Evolutionary conservation across 1,140 invertebrate species (phyloP).

Genomic region (Drosophila ogumai): DNA sequence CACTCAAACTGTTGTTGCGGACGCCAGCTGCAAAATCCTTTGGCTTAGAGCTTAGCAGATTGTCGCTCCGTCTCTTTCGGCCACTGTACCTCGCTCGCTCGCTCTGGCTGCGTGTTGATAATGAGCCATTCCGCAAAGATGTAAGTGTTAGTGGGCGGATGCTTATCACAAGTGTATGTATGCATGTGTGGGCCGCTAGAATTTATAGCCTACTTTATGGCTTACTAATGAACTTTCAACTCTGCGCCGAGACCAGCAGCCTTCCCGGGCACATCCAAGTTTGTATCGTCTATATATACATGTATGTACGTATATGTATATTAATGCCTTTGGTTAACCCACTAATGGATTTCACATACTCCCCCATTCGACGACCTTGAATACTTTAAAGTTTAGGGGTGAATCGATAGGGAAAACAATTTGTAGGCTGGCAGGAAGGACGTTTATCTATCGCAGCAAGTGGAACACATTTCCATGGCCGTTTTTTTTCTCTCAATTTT

Average conservation of each 20-base stretch:
- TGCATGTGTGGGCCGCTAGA: conserved; percentile 50
- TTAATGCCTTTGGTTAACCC: conserved; percentile 3
- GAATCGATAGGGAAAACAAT: conserved; percentile 56
- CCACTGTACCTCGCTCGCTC: conserved; percentile 6
- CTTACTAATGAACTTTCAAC: conserved; percentile 83
- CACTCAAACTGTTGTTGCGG: conserved; percentile 68
- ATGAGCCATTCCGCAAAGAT: conserved; percentile 60
- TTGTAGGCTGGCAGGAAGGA: conserved; percentile 51
- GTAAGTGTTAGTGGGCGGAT: conserved; percentile 35
- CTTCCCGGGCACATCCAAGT: neutral
- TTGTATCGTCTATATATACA: neutral
- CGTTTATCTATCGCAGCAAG: conserved; percentile 61
- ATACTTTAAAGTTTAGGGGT: conserved; percentile 31
- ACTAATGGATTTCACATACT: conserved; percentile 33
- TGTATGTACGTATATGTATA: too few relatives aligned
- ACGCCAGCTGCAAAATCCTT: conserved; percentile 46
- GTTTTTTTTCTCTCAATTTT: conserved; percentile 14
- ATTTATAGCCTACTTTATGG: conserved; percentile 83
- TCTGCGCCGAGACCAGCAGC: conserved; percentile 31
- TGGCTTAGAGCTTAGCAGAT: conserved; percentile 49
- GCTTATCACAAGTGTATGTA: conserved; percentile 42
- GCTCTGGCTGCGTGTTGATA: conserved; percentile 61
- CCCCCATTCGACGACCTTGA: conserved; percentile 30
- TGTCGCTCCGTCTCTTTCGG: conserved; percentile 10
- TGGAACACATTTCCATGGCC: conserved; percentile 30